A percentile compares a stretch with the other conserved stretches of the same genome.
Conservation (phyloP, 64 coral and sea anemone species). For the Platygyra sinensis region DNA sequence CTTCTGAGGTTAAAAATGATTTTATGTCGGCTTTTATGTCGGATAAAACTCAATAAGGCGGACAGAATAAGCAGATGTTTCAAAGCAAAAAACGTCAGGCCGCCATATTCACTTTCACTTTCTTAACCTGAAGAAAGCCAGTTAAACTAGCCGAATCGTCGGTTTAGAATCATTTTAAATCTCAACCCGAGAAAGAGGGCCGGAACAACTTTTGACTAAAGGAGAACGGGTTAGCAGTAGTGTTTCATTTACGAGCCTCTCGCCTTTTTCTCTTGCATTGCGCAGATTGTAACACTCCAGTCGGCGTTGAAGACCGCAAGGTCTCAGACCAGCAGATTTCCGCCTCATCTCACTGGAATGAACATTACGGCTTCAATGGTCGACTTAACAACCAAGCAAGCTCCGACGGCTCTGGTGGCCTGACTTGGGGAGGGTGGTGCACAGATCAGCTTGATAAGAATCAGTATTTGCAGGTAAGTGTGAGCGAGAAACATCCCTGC, state of each 20-base stretch:
- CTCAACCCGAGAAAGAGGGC: too few species aligned
- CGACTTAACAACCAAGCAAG: constrained; percentile 63
- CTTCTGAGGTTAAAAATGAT: too few species aligned
- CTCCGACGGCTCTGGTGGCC: not conserved
- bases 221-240: too few species aligned
- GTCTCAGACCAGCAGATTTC: constrained; percentile 65
- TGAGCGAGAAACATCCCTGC: not conserved
- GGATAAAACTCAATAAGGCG: too few species aligned
- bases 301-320: constrained; percentile 69
- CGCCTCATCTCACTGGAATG: constrained; percentile 80
- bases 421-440: constrained; percentile 80
- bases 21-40: too few species aligned
- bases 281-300: constrained; percentile 73
- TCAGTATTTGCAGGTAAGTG: constrained; percentile 68
- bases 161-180: too few species aligned
- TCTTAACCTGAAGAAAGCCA: too few species aligned
- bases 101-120: too few species aligned
- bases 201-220: too few species aligned
- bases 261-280: not conserved
- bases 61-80: too few species aligned
- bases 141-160: too few species aligned
- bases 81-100: too few species aligned
- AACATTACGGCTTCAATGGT: constrained; percentile 57
- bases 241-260: not conserved
- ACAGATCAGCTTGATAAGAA: constrained; percentile 43